Evolutionary conservation across 2,797 vertebrate species (phyloP).

Genomic region (Fratercula arctica): DNA sequence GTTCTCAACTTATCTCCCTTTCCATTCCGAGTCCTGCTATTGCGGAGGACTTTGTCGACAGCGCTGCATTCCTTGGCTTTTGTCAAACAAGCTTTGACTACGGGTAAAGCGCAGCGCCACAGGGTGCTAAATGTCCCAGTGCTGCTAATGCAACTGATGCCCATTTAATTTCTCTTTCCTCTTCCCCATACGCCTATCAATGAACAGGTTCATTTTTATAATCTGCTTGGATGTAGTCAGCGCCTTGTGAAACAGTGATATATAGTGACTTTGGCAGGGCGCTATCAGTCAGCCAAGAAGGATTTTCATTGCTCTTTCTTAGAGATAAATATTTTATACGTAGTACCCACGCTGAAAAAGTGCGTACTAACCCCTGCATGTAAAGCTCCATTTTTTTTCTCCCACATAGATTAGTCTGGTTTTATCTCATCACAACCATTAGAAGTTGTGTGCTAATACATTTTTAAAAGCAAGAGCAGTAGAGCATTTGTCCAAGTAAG

Average conservation of each 20-base stretch:
- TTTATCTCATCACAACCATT: neutral
- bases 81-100: neutral
- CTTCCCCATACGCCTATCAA: neutral
- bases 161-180: neutral
- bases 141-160: neutral
- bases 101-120: no score
- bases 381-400: neutral
- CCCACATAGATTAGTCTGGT: neutral
- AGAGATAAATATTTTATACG: fast-evolving
- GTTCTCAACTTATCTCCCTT: neutral
- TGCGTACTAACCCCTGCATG: neutral
- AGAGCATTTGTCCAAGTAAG: neutral
- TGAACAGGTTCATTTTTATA: neutral
- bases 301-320: neutral
- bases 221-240: neutral
- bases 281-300: neutral
- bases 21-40: neutral
- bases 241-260: neutral
- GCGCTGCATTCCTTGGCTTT: neutral
- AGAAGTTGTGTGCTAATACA: neutral
- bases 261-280: neutral
- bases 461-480: neutral
- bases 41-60: neutral
- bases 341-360: neutral
- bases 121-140: neutral